Evolutionary conservation across 2,888 invertebrate species (phyloP), one percentile per base, ranked within the genome.

Genomic region (Cephus runcator): DNA sequence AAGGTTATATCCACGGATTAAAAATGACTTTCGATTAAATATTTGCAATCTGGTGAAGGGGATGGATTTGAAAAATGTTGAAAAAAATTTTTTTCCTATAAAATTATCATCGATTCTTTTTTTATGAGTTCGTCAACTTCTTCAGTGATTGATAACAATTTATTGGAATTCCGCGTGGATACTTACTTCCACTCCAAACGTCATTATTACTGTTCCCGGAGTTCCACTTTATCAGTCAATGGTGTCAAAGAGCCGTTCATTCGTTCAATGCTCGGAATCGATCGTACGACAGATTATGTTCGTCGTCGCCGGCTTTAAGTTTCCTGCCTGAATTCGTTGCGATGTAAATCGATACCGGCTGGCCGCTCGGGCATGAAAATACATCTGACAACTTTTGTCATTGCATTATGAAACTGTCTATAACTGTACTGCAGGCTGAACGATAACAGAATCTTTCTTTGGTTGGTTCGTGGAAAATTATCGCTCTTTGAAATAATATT

Each of bases 181-280:
- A 56, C 40, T 56, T 56, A 56, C 9, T 56, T 56, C 56, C 56
- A 56, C 23, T 56, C 1, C 9, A 23, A 56, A 15, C 56, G 56
- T 23, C 56, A 56, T 56, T 56, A 56, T 56, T 56, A 56, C 56
- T 56, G 31, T 71, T 71, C 71, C 31, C 71, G 34, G 71, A 56
- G 71, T 71, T 71, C 71, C 31, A 71, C 71, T 71, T 71, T 71
- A 71, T 71, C 71, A 34, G 71, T 31, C 33, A 71, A 71, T 34
- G 71, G 34, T 71, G 71, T 71, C 71, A 71, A 71, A 71, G 71
- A 71, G 71, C 71, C 34, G 71, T 71, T 71, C 71, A 9, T 71
- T 34, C 71, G 71, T 56, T 56, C 56, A 23, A 56, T 56, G 56
- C 23, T 56, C 23, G 56, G 56, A 9, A 56, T 56, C 56, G 56